Evolutionary conservation across 2,113 vertebrate genomes (phyloP).

Genomic region (Percopsis transmontana): DNA sequence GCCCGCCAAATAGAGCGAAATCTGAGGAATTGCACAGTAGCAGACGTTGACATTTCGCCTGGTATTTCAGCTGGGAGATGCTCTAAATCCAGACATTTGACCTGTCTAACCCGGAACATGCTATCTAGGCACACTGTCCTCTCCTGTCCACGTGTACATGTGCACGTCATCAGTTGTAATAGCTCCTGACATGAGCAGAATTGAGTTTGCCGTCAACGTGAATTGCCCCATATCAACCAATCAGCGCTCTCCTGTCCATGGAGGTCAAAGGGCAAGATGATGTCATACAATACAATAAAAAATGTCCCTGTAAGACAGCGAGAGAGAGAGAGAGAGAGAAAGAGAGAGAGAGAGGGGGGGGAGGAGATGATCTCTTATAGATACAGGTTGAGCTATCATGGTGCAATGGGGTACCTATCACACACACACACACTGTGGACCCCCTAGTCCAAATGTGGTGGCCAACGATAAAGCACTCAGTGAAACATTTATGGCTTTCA

Average conservation of each 20-base stretch:
- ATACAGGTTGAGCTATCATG: slow-evolving; percentile 43
- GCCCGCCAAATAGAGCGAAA: slow-evolving; percentile 42
- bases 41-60: slow-evolving; percentile 72
- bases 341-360: not conserved
- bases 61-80: slow-evolving; percentile 67
- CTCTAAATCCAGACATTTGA: slow-evolving; percentile 66
- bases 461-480: slow-evolving; percentile 78
- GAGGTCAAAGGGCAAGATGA: slow-evolving; percentile 74
- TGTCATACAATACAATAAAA: slow-evolving; percentile 79
- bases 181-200: slow-evolving; percentile 76
- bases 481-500: slow-evolving; percentile 85
- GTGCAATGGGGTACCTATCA: slow-evolving; percentile 13
- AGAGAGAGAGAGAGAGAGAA: slow-evolving; percentile 4
- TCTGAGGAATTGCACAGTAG: slow-evolving; percentile 56
- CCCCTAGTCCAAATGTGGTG: slow-evolving; percentile 69
- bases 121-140: slow-evolving; percentile 32
- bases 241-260: slow-evolving; percentile 65
- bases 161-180: slow-evolving; percentile 64
- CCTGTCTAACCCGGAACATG: slow-evolving; percentile 68
- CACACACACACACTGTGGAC: slow-evolving; percentile 34
- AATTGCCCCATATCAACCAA: slow-evolving; percentile 73
- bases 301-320: slow-evolving; percentile 33
- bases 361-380: slow-evolving; percentile 37
- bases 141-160: slow-evolving; percentile 18
- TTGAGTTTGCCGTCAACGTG: slow-evolving; percentile 76